phyloP scores from a whole-genome alignment of 2,888 invertebrate species.

The Caprella mutica region DNA sequence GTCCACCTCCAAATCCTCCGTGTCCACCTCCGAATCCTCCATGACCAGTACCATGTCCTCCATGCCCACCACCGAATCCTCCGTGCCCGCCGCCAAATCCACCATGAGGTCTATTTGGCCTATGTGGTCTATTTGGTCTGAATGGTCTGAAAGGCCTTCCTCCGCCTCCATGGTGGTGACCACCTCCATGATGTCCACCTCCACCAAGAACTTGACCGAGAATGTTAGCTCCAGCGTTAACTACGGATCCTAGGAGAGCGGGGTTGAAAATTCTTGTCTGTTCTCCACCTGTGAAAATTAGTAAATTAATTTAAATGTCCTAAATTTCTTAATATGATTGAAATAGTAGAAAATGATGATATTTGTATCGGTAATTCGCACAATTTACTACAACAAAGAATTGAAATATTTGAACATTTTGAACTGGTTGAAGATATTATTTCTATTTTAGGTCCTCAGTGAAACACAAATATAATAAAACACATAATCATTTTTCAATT shows the following conservation, averaged over 20 bases:
- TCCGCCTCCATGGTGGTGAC: background rate
- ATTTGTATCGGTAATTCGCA: too few relatives aligned
- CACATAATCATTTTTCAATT: too few relatives aligned
- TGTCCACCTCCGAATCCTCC: conserved; percentile 5
- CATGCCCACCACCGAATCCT: background rate
- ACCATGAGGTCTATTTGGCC: background rate
- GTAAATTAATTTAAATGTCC: too few relatives aligned
- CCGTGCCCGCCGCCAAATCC: background rate
- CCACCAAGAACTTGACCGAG: background rate
- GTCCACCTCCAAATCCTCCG: background rate
- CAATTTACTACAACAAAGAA: too few relatives aligned
- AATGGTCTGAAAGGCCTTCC: background rate
- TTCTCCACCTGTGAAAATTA: too few relatives aligned
- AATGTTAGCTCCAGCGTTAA: background rate
- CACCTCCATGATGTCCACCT: background rate
- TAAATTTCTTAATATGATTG: too few relatives aligned
- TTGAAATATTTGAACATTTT: too few relatives aligned
- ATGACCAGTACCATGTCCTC: background rate
- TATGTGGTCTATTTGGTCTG: background rate
- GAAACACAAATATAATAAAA: too few relatives aligned
- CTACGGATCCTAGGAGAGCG: background rate
- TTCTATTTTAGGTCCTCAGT: too few relatives aligned
- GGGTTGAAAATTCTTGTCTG: background rate
- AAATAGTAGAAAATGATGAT: too few relatives aligned
- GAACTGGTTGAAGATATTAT: too few relatives aligned